Evolutionary conservation across 2,113 vertebrate genomes (phyloP).

Genomic region (Monopterus albus): DNA sequence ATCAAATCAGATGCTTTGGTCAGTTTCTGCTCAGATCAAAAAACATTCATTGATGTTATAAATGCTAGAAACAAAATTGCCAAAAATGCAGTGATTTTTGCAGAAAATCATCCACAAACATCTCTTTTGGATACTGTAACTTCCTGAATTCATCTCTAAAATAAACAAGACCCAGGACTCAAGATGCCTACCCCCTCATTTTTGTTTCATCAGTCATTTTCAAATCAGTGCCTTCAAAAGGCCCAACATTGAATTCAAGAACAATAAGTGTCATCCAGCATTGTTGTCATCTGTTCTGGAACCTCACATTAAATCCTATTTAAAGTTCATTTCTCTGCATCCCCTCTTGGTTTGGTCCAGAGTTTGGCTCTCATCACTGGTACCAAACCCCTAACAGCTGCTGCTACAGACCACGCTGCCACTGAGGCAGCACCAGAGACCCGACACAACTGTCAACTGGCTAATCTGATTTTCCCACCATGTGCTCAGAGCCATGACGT

Average conservation of each 20-base stretch:
- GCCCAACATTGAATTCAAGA: neutral
- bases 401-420: neutral
- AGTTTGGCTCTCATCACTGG: slow-evolving; percentile 25
- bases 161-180: no score
- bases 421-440: slow-evolving; percentile 4
- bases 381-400: slow-evolving; percentile 53
- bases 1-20: slow-evolving; percentile 4
- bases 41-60: no score
- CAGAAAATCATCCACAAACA: no score
- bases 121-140: no score
- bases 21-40: no score
- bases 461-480: slow-evolving; percentile 32
- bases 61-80: no score
- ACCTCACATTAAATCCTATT: slow-evolving; percentile 39
- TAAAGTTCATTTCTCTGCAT: slow-evolving; percentile 16
- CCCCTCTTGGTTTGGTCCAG: slow-evolving; percentile 8
- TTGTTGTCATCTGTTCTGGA: neutral
- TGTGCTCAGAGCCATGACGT: neutral
- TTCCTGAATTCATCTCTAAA: no score
- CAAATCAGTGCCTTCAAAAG: neutral
- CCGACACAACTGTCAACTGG: slow-evolving; percentile 25
- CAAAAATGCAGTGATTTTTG: no score
- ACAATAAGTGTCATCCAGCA: neutral
- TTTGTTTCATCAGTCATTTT: neutral
- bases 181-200: neutral